Evolutionary conservation across 1,140 invertebrate genomes (phyloP).

Genomic region (Drosophila baimaii): DNA sequence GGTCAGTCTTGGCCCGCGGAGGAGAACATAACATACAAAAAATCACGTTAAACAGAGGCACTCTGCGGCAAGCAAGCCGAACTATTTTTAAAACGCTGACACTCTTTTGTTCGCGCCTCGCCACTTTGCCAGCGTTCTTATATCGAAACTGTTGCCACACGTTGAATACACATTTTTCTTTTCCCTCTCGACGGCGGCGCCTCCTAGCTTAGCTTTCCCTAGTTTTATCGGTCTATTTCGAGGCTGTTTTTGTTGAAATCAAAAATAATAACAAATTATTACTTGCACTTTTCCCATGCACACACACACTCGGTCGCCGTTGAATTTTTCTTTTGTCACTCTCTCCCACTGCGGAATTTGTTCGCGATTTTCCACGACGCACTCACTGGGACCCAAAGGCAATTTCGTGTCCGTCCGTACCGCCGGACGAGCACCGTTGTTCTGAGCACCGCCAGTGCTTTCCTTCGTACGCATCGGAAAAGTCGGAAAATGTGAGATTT

Average conservation of each 20-base stretch:
- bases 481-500: constrained; percentile 54
- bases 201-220: constrained; percentile 20
- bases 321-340: constrained; percentile 31
- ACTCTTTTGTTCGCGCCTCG: constrained; percentile 72
- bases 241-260: constrained; percentile 51
- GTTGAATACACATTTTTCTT: constrained; percentile 71
- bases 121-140: constrained; percentile 69
- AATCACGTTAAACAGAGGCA: constrained; percentile 73
- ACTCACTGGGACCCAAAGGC: constrained; percentile 18
- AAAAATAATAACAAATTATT: constrained; percentile 66
- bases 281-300: constrained; percentile 77
- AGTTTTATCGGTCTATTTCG: constrained; percentile 33
- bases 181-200: constrained; percentile 22
- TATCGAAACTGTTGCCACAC: constrained; percentile 68
- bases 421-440: constrained; percentile 72
- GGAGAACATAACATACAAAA: constrained; percentile 37
- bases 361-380: constrained; percentile 55
- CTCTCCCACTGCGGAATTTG: constrained; percentile 28
- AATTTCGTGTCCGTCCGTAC: constrained; percentile 57
- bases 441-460: constrained; percentile 61
- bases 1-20: constrained; percentile 16
- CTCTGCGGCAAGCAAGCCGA: constrained; percentile 53
- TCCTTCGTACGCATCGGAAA: constrained; percentile 47
- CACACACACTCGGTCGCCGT: constrained; percentile 40
- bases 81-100: constrained; percentile 80